Evolutionary conservation across 2,113 vertebrate species (phyloP), one percentile per base, ranked within the genome.

Genomic region (Oplegnathus fasciatus): DNA sequence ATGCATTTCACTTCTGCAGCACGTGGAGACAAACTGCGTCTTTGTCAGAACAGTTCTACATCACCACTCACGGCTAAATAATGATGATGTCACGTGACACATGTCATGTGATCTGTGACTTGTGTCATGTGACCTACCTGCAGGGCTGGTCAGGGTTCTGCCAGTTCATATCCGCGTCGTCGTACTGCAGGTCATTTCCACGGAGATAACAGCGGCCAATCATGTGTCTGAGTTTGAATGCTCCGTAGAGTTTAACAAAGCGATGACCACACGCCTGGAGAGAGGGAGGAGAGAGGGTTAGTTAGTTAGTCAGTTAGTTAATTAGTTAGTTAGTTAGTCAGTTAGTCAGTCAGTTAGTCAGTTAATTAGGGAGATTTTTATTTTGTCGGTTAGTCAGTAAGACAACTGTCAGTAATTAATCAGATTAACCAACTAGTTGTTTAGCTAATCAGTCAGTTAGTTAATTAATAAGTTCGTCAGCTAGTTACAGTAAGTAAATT

Each of bases 151-250:
- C 76, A 0, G 61, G 65, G 20, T 84, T 86, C 85, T 95, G 92
- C 95, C 95, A 95, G 24, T 91, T 80, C 2, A 14, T 0, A 71
- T 94, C 96, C 0, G 15, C 34, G 0, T 86, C 30, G 8, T 97
- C 54, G 2, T 94, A 95, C 5, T 48, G 24, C 0, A 97, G 93
- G 93, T 98, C 91, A 0, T 97, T 97, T 78, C 97, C 97, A 32
- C 96, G 93, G 78, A 99, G 91, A 2, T 96, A 98, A 88, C 98
- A 99, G 17, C 90, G 96, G 2, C 98, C 98, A 55, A 98, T 97
- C 97, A 99, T 98, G 46, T 96, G 96, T 6, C 95, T 88, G 80
- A 96, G 95, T 1, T 93, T 92, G 69, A 95, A 94, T 0, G 62
- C 83, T 0, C 96, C 96, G 0, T 96, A 96, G 90, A 95, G 93